phyloP scores from a whole-genome alignment of 2,888 invertebrate genomes.

The Drosophila flavopinicola region DNA sequence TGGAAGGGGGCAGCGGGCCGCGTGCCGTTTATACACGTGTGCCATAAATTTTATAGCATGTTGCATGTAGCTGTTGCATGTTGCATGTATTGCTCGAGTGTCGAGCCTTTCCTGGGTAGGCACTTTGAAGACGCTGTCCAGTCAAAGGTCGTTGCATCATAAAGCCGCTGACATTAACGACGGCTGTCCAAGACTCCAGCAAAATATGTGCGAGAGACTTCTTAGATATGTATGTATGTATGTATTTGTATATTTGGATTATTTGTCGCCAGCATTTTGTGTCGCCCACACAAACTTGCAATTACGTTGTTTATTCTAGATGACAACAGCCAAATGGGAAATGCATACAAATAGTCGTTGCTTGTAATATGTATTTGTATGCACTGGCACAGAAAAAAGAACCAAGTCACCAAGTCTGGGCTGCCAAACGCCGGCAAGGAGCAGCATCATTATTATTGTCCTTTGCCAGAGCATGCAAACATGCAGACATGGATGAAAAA shows the following conservation, averaged over 20 bases:
- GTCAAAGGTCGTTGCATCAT: conserved; percentile 77
- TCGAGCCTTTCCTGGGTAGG: conserved; percentile 61
- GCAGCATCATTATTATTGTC: conserved; percentile 49
- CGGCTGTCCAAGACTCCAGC: conserved; percentile 9
- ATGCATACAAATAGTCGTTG: conserved; percentile 54
- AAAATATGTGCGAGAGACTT: conserved; percentile 7
- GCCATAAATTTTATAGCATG: conserved; percentile 49
- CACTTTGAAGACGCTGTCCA: conserved; percentile 52
- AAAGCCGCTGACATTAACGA: conserved; percentile 73
- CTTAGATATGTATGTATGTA: conserved; percentile 3
- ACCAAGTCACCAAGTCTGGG: conserved; percentile 42
- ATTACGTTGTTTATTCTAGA: conserved; percentile 79
- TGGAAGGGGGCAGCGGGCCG: conserved; percentile 42
- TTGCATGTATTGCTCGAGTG: conserved; percentile 25
- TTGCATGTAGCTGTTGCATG: conserved; percentile 45
- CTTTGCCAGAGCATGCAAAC: conserved; percentile 76
- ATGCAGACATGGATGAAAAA: conserved; percentile 71
- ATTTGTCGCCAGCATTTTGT: conserved; percentile 73
- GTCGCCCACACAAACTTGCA: conserved; percentile 79
- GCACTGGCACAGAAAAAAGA: conserved; percentile 39
- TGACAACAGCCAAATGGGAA: conserved; percentile 74
- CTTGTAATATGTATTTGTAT: conserved; percentile 24
- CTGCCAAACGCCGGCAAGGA: conserved; percentile 20
- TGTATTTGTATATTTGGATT: conserved; percentile 53
- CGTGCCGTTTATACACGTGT: conserved; percentile 60